A percentile compares a stretch with the other conserved stretches of the same genome.
These are phyloP conservation scores for Adrianichthys oophorus DNA, from an alignment of 2,797 vertebrate genomes.

Conservation along the genomic window DNA sequence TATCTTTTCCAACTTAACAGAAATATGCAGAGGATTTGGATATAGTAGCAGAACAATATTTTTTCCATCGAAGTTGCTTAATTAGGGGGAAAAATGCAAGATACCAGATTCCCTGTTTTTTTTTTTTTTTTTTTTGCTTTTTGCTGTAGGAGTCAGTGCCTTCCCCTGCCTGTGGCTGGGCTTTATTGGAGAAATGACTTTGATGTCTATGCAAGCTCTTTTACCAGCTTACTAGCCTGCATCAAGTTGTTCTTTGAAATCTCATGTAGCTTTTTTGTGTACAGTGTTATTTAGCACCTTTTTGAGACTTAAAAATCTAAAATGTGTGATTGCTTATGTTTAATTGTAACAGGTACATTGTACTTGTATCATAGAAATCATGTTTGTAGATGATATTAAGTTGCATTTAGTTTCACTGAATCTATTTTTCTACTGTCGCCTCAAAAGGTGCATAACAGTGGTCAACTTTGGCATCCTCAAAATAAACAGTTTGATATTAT, in stretches of 20 bases:
- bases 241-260: conserved; percentile 72
- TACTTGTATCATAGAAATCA: conserved; percentile 73
- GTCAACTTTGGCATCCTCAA: conserved; percentile 75
- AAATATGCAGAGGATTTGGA: conserved; percentile 59
- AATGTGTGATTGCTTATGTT: conserved; percentile 70
- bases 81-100: conserved; percentile 72
- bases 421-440: conserved; percentile 85
- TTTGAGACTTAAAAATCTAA: conserved; percentile 66
- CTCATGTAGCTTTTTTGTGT: conserved; percentile 77
- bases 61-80: conserved; percentile 72
- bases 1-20: conserved; percentile 41
- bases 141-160: conserved; percentile 78
- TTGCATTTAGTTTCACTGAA: conserved; percentile 82
- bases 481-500: conserved; percentile 80
- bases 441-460: conserved; percentile 78
- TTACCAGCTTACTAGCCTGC: conserved; percentile 79
- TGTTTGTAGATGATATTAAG: conserved; percentile 77
- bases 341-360: conserved; percentile 71
- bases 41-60: conserved; percentile 62
- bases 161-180: conserved; percentile 76
- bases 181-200: conserved; percentile 78
- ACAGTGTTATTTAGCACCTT: conserved; percentile 76
- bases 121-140: conserved; percentile 69
- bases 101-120: conserved; percentile 69
- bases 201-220: conserved; percentile 83